Evolutionary conservation across 2,113 vertebrate species (phyloP), one percentile per base, ranked within the genome.

Genomic region (Amblyornis subalaris): DNA sequence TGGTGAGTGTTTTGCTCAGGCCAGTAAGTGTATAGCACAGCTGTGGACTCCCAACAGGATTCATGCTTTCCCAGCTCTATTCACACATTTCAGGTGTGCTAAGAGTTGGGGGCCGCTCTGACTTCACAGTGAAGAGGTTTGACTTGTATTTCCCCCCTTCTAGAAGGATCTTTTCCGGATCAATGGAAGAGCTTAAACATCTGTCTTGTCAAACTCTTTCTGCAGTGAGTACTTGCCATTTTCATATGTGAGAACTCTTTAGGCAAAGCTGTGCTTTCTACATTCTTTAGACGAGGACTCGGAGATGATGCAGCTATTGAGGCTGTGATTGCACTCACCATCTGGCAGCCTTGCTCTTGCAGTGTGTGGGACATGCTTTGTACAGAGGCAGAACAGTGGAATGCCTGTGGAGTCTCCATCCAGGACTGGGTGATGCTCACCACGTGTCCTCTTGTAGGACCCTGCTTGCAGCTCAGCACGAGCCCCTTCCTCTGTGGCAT

Each of bases 131-230:
- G 38, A 95, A 94, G 55, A 2, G 3, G 58, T 58, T 83, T n/a
- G 38, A 14, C 22, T 82, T 82, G 28, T 72, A 47, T 75, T 84
- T 82, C 80, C 69, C 57, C 45, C 88, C 65, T 90, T 81, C 42
- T 29, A 77, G 89, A 91, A 95, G 73, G 75, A 91, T 58, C 65
- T 70, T 94, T 93, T 97, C 83, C 93, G 77, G 57, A 89, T 89
- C 50, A 50, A 14, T 20, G 47, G 91, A 54, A 80, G 14, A 70
- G 54, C 33, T 54, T 25, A 96, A 91, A 74, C 15, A 81, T 72
- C 57, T 95, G 92, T 91, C 84, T 94, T 55, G 55, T 92, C 92
- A 85, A 92, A 93, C 64, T 75, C 62, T 50, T 82, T 45, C 50
- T 81, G 50, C 69, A 47, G 53, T 77, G 76, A 80, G 69, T 73